Percentiles rank a stretch among this genome's conserved stretches.
These are phyloP conservation scores for Seira sanloemensis DNA, from an alignment of 2,888 invertebrate genomes.

Conservation along the genomic window DNA sequence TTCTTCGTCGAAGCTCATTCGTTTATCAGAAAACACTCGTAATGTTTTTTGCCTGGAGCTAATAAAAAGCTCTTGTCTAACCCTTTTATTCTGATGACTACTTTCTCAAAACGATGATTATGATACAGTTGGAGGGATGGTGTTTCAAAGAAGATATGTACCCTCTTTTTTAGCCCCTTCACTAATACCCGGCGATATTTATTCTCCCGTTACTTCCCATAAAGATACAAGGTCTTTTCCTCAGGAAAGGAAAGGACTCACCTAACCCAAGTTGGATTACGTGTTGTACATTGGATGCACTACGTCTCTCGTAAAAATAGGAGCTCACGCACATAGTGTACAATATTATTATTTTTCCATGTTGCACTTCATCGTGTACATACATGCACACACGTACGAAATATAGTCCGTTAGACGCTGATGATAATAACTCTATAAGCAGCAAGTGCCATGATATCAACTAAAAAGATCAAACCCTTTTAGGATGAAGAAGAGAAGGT, in stretches of 20 bases:
- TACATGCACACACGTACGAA: slow-evolving; percentile 12
- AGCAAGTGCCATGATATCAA: slow-evolving; percentile 37
- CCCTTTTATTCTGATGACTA: slow-evolving; percentile 42
- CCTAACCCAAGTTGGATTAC: slow-evolving; percentile 37
- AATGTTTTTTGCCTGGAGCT: slow-evolving; percentile 44
- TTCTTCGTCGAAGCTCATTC: slow-evolving; percentile 19
- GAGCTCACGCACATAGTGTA: background rate
- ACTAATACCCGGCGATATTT: background rate
- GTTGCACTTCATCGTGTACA: background rate
- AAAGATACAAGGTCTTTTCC: slow-evolving; percentile 27
- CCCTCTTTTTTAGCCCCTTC: too few species aligned
- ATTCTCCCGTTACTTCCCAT: slow-evolving; percentile 2
- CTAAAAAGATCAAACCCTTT: slow-evolving; percentile 40
- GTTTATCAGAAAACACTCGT: slow-evolving; percentile 53
- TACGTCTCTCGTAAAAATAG: background rate
- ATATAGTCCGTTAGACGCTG: background rate
- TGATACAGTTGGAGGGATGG: background rate
- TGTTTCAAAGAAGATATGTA: background rate
- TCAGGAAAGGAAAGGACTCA: slow-evolving; percentile 23
- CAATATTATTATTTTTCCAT: background rate
- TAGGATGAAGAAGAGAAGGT: slow-evolving; percentile 26
- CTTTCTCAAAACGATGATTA: background rate
- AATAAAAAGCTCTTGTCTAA: slow-evolving; percentile 54
- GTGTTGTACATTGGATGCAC: slow-evolving; percentile 24
- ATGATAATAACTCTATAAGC: slow-evolving; percentile 49